Evolutionary conservation across 1,140 invertebrate genomes (phyloP).

Genomic region (Leguminivora glycinivorella): DNA sequence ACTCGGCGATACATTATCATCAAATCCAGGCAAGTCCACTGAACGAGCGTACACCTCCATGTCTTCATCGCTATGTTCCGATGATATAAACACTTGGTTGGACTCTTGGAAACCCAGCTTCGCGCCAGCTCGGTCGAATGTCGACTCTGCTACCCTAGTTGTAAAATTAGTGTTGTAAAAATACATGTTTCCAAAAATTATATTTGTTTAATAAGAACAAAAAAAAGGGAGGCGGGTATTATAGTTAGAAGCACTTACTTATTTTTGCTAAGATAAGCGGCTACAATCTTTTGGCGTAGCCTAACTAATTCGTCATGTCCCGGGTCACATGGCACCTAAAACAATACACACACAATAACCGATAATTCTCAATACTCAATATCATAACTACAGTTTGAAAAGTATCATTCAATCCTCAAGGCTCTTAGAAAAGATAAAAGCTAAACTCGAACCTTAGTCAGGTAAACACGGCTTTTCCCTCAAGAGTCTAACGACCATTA

Average conservation of each 20-base stretch:
- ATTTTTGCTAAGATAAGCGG: constrained; percentile 69
- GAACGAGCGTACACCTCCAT: constrained; percentile 86
- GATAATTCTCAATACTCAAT: too few species aligned
- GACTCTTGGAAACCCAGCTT: constrained; percentile 64
- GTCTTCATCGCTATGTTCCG: constrained; percentile 88
- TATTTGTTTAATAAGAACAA: too few species aligned
- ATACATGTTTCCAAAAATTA: constrained; percentile 8
- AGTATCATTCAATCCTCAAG: too few species aligned
- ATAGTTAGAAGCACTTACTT: constrained; percentile 58
- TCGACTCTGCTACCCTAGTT: constrained; percentile 51
- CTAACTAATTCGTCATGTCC: constrained; percentile 64
- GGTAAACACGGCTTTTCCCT: too few species aligned
- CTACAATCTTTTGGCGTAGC: constrained; percentile 71
- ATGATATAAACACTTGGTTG: constrained; percentile 76
- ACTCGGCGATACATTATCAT: constrained; percentile 89
- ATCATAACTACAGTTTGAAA: too few species aligned
- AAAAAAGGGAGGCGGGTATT: too few species aligned
- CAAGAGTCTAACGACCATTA: background rate
- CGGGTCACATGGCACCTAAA: constrained; percentile 59
- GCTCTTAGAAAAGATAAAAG: too few species aligned
- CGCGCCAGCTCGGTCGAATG: constrained; percentile 47
- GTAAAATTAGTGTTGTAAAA: constrained; percentile 5
- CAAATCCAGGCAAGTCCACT: constrained; percentile 89
- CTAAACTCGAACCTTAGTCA: too few species aligned
- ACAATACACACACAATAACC: background rate